Base-by-base conservation (phyloP, 2,797 vertebrate species). In the Meda fulgida region DNA sequence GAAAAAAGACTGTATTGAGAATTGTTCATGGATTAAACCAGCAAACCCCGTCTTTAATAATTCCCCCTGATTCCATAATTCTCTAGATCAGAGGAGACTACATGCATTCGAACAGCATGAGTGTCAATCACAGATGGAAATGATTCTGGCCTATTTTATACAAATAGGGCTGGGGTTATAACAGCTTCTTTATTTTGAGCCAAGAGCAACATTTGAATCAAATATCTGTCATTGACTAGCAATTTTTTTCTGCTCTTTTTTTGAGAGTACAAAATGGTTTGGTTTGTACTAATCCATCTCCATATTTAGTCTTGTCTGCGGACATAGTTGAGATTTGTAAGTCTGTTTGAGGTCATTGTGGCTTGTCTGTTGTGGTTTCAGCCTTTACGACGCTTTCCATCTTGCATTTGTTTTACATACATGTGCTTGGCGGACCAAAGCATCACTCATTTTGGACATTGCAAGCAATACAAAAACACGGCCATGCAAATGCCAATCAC, bases 401-500 rank as follows among this genome's bases (percentile, higher is more conserved):
- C 31, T 29, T 53, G 34, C 72, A 55, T 16, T 66, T 84, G 14
- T 90, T 94, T 93, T 94, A 89, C 92, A 91, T 92, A 85, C 88
- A 70, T 89, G 78, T 34, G 80, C 80, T 84, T 65, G 16, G 23
- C 31, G 10, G 34, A 46, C 82, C 48, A 58, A 78, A 78, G 21
- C 82, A 55, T 84, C 75, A 5, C n/a, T 65, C 23, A 55, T 29
- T 83, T 83, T 65, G 1, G 38, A 80, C 66, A 65, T 70, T 70
- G 63, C 78, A 86, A 88, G 88, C 88, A 86, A 13, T 87, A 91
- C 78, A 88, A 91, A 83, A 89, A 90, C 84, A 58, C 60, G 3
- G 66, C 31, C 87, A 92, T 93, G 92, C 92, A 95, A 95, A 95
- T 93, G 55, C 82, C 81, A 87, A 90, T 91, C 89, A 87, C 88